These are phyloP conservation scores for Pygoscelis antarcticus DNA, from an alignment of 2,113 vertebrate species.

Conservation along the genomic window DNA sequence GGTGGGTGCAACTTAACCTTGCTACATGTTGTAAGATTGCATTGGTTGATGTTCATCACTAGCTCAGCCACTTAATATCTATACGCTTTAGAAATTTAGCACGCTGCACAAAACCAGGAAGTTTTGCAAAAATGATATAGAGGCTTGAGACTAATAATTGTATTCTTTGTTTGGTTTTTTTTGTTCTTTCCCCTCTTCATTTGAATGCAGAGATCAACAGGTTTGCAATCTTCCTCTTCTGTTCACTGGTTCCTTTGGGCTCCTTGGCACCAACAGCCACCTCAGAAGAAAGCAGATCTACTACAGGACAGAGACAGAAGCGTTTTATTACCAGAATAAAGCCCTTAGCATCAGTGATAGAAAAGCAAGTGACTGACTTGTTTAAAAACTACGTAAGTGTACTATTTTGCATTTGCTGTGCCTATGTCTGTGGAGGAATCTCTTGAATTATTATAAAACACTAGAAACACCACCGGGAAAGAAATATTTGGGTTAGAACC, in stretches of 20 bases:
- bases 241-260: neutral
- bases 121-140: neutral
- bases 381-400: slow-evolving; percentile 31
- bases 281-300: neutral
- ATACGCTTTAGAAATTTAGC: neutral
- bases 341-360: neutral
- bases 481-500: neutral
- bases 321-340: neutral
- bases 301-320: neutral
- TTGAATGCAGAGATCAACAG: slow-evolving; percentile 8
- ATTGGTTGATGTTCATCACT: neutral
- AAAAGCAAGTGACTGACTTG: rapidly evolving
- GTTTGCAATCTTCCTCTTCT: slow-evolving; percentile 29
- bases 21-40: rapidly evolving
- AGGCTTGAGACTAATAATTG: neutral
- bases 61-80: neutral
- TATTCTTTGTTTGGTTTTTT: neutral
- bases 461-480: neutral
- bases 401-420: neutral
- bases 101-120: neutral
- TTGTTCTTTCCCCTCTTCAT: neutral
- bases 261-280: neutral
- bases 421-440: neutral
- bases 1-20: neutral
- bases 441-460: neutral